phyloP scores from a whole-genome alignment of 1,140 invertebrate species.

The Dermatophagoides farinae region DNA sequence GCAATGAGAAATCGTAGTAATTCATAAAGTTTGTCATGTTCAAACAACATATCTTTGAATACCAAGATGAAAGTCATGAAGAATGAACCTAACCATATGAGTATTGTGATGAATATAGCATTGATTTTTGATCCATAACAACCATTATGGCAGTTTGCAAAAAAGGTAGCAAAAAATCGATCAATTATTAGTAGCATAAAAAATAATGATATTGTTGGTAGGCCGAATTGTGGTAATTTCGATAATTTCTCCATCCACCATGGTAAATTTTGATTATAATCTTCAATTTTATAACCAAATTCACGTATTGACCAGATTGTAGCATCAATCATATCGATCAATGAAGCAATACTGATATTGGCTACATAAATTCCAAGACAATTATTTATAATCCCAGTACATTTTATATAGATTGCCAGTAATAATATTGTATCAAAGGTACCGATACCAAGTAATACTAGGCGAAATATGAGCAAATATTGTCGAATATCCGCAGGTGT shows the following conservation, averaged over 20 bases:
- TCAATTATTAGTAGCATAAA: background rate
- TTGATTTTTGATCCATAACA: background rate
- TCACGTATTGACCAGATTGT: background rate
- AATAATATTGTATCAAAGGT: background rate
- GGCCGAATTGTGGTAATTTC: background rate
- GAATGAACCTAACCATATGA: slow-evolving; percentile 4
- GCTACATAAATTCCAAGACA: slow-evolving; percentile 6
- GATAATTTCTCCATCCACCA: background rate
- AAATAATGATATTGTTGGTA: slow-evolving; percentile 9
- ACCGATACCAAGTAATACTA: slow-evolving; percentile 2
- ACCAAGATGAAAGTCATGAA: slow-evolving; percentile 2
- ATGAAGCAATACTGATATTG: background rate
- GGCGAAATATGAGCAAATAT: slow-evolving; percentile 4
- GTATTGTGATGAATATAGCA: background rate
- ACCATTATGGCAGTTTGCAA: background rate
- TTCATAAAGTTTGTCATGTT: background rate
- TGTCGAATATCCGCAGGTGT: background rate
- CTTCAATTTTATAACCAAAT: slow-evolving; percentile 1
- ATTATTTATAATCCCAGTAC: slow-evolving; percentile 1
- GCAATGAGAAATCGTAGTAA: background rate
- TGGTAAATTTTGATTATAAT: background rate
- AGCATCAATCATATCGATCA: slow-evolving; percentile 4
- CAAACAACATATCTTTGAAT: slow-evolving; percentile 3
- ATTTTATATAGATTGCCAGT: slow-evolving; percentile 3
- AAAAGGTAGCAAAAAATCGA: slow-evolving; percentile 10